Base-by-base conservation (phyloP, 2,113 vertebrate genomes). In the Cheilinus undulatus region DNA sequence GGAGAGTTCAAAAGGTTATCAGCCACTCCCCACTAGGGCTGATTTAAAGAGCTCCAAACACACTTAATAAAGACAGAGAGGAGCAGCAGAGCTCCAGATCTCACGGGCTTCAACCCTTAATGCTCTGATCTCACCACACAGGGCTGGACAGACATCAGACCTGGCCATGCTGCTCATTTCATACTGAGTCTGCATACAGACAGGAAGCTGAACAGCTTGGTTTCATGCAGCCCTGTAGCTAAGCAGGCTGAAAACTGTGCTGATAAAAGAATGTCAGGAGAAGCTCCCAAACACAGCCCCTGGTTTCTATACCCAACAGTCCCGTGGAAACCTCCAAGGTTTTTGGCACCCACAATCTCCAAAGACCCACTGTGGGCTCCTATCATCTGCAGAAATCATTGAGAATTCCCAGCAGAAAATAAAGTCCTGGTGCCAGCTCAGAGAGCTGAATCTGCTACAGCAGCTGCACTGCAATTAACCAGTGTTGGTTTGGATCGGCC, bases 1-100 rank as follows among this genome's bases (percentile, higher is more conserved):
- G 54, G 34, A 61, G 58, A 54, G 86, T 67, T 88, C 75, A 83
- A 77, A 76, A 79, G 84, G 85, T 85, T 83, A 89, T 85, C 81
- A 60, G 54, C 62, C 69, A 54, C 53, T 42, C 66, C 72, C 67
- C 52, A 20, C 13, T 49, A 56, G 34, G 54, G 36, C 53, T 82
- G 54, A 65, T 80, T 78, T 63, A 63, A 32, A 45, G 63, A 64
- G 51, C 40, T 66, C 24, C n/a, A n/a, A 3, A 50, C 48, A 60
- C 20, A 56, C 69, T 53, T 80, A 61, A 87, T 84, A 69, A 87
- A 84, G 78, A 84, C 64, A 23, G 74, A 86, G 59, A 34, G 80
- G 48, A 69, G 42, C n/a, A 30, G 5, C 45, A 26, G 30, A 52
- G 52, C 26, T n/a, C 17, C 59, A 74, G 42, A 27, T 27, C 32